Base-by-base conservation (phyloP, 1,140 invertebrate genomes). In the Formica selysi region DNA sequence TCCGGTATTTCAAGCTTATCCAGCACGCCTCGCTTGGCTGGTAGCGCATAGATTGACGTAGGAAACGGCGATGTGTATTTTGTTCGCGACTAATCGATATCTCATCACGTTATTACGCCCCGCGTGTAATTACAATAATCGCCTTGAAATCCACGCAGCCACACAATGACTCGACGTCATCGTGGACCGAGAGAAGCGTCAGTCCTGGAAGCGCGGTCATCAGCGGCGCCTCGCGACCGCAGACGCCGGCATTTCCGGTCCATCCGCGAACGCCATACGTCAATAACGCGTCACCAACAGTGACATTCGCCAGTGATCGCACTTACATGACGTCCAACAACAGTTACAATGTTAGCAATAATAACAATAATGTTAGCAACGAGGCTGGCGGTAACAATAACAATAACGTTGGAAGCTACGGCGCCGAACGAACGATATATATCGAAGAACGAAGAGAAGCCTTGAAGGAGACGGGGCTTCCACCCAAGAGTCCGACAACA, bases 241-340 rank as follows among this genome's bases (percentile, higher is more conserved):
- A 98, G 93, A 99, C 98, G 3, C 98, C 98, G 26, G 97, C 97
- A 61, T 99, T 99, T 95, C 98, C 98, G 51, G 98, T 98, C 29
- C 97, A 97, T 90, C 98, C 98, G 38, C 96, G 98, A 87, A 98
- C 98, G 2, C 98, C 98, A 1, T 98, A 98, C 95, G 95, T 94
- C 88, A 97, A 96, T 92, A 95, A 95, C 71, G 95, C 95, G 41
- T 96, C 96, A 79, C 96, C 97, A 41, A 96, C 96, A 85, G 95
- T 96, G 87, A 95, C 96, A 86, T 96, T 96, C 87, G 95, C 93
- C 48, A 83, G 91, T 13, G 95, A 95, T 88, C 92, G 93, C 4
- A 83, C 85, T 7, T 94, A 94, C 86, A 61, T 88, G 70, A 92
- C 90, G 10, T 91, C 92, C 26, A 94, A 92, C 84, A 93, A 93